phyloP scores from a whole-genome alignment of 2,888 invertebrate genomes.

The Selenia dentaria region DNA sequence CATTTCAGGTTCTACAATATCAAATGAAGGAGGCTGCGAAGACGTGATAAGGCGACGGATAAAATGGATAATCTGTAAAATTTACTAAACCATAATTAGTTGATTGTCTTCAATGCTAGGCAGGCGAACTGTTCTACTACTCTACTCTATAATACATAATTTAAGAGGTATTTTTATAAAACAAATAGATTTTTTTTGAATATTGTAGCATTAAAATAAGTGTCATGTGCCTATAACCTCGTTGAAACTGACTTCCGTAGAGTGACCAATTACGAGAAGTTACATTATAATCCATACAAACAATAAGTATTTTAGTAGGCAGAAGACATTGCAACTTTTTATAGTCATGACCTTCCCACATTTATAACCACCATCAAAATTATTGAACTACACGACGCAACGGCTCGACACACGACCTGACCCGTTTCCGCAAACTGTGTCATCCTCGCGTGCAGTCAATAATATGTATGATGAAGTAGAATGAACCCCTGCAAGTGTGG shows the following conservation, averaged over 20 bases:
- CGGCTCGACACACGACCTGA: conserved; percentile 41
- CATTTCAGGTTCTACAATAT: too few species aligned
- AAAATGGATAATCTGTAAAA: too few species aligned
- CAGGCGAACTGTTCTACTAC: too few species aligned
- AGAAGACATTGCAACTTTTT: neutral
- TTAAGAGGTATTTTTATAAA: too few species aligned
- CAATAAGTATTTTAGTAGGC: neutral
- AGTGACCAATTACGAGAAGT: conserved; percentile 3
- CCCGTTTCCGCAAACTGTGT: conserved; percentile 40
- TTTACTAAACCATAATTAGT: too few species aligned
- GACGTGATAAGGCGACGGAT: too few species aligned
- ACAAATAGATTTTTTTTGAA: too few species aligned
- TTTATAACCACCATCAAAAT: conserved; percentile 13
- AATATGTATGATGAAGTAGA: conserved; percentile 10
- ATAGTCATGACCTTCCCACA: conserved; percentile 17
- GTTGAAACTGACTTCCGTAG: conserved; percentile 8
- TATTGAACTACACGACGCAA: conserved; percentile 4
- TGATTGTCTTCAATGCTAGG: too few species aligned
- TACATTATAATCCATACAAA: conserved; percentile 9
- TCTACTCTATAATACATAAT: too few species aligned
- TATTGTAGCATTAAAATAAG: too few species aligned
- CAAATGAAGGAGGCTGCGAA: too few species aligned
- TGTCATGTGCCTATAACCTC: conserved; percentile 6
- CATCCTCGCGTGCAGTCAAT: conserved; percentile 27
- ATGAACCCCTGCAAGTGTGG: conserved; percentile 32